phyloP scores from a whole-genome alignment of 2,113 vertebrate species.

The Neogobius melanostomus region DNA sequence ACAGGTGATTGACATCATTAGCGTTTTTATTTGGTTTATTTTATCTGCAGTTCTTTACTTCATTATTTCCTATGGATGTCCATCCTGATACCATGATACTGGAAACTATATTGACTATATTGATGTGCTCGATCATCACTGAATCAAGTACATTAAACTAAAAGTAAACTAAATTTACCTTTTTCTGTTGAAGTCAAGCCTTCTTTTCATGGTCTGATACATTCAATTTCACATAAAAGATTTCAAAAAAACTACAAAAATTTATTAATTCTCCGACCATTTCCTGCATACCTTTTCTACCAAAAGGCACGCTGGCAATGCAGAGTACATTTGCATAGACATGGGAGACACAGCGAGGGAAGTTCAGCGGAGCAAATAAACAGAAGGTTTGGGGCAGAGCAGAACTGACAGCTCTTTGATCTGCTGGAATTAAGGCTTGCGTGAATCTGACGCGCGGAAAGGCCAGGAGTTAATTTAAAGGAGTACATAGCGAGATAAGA shows the following conservation, averaged over 20 bases:
- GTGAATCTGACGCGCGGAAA: background rate
- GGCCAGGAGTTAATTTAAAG: background rate
- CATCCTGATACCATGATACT: background rate
- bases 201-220: background rate
- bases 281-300: background rate
- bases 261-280: slow-evolving; percentile 14
- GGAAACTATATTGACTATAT: no score
- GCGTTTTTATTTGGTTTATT: no score
- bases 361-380: slow-evolving; percentile 37
- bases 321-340: slow-evolving; percentile 5
- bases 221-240: background rate
- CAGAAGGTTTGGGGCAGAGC: slow-evolving; percentile 27
- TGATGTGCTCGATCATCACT: background rate
- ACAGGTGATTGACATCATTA: no score
- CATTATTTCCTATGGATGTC: background rate
- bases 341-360: slow-evolving; percentile 7
- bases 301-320: background rate
- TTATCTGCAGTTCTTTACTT: no score
- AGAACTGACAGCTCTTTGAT: slow-evolving; percentile 36
- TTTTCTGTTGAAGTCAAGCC: background rate
- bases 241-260: background rate
- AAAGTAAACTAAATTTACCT: background rate
- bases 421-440: slow-evolving; percentile 24
- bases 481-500: background rate
- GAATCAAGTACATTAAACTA: background rate